Base-by-base conservation (phyloP, 2,888 invertebrate species). In the Tetropium fuscum region DNA sequence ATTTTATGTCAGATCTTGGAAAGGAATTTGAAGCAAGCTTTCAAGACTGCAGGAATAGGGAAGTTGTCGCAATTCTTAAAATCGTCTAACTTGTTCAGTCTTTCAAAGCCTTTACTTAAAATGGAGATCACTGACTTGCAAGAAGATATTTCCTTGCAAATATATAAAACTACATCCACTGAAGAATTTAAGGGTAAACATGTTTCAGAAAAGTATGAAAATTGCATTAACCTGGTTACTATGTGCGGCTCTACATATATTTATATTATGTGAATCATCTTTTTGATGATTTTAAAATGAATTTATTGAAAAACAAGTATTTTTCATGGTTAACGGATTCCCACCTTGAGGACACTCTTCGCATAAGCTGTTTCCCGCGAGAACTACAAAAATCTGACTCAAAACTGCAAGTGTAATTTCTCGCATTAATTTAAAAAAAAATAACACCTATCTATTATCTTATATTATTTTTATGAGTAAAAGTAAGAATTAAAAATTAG, bases 21-120 rank as follows among this genome's bases (percentile, higher is more conserved):
- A 66, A 70, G 61, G 70, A 73, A 71, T 64, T 73, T 72, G 68
- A 60, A 65, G 61, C 64, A 71, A 66, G 64, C 57, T 64, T 58
- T 45, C 64, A 60, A 69, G 66, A 65, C 36, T 22, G 55, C 57
- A 19, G 49, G 49, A 27, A 57, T 48, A 63, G 55, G 19, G 27
- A 64, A 27, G 61, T 58, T 22, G 70, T 68, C 66, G 72, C 22
- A 22, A 22, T 22, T 22, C 22, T 22, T 22, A 22, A 22, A 22
- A 22, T 22, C 22, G 7, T 7, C 64, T 36, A 72, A 71, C 64
- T 68, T 73, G 55, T 73, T 58, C 51, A 61, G 58, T 64, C 66
- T 22, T 70, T 55, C 65, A 60, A 68, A 66, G 60, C 57, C 61
- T 30, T 63, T 47, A 63, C 64, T 69, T 58, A 63, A 68, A 66